phyloP scores from a whole-genome alignment of 2,888 invertebrate species.

The Archips xylosteana region DNA sequence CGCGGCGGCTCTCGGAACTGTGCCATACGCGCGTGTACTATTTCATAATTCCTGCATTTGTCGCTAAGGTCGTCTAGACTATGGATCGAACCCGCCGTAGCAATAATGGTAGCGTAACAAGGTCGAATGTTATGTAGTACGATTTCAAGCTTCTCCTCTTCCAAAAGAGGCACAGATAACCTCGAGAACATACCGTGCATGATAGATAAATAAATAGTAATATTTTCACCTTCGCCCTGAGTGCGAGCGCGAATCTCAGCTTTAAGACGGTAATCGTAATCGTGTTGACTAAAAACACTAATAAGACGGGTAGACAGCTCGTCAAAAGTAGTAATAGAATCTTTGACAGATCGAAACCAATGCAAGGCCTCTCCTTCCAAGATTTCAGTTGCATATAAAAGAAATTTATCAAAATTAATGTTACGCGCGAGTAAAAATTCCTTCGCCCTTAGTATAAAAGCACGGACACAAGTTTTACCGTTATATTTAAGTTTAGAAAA shows the following conservation, averaged over 20 bases:
- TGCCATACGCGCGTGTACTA: neutral
- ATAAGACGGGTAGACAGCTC: neutral
- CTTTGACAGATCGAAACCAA: neutral
- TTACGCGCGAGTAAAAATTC: neutral
- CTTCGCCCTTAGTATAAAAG: neutral
- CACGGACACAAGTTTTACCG: neutral
- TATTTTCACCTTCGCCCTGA: constrained; percentile 43
- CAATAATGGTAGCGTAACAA: neutral
- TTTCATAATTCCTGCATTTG: no score
- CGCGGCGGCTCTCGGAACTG: neutral
- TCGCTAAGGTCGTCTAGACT: no score
- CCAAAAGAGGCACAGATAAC: neutral
- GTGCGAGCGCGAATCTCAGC: constrained; percentile 43
- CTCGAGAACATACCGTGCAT: constrained; percentile 42
- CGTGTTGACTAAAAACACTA: neutral
- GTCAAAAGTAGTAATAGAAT: neutral
- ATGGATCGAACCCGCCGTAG: neutral
- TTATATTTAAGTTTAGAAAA: neutral
- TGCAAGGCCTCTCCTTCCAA: neutral
- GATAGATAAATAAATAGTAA: constrained; percentile 44
- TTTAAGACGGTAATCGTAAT: neutral
- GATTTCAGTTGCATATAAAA: neutral
- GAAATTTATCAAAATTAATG: neutral
- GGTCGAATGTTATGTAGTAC: neutral
- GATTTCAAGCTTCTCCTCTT: neutral